These are phyloP conservation scores for Caenorhabditis japonica DNA, from an alignment of 2,888 invertebrate species.

Conservation along the genomic window DNA sequence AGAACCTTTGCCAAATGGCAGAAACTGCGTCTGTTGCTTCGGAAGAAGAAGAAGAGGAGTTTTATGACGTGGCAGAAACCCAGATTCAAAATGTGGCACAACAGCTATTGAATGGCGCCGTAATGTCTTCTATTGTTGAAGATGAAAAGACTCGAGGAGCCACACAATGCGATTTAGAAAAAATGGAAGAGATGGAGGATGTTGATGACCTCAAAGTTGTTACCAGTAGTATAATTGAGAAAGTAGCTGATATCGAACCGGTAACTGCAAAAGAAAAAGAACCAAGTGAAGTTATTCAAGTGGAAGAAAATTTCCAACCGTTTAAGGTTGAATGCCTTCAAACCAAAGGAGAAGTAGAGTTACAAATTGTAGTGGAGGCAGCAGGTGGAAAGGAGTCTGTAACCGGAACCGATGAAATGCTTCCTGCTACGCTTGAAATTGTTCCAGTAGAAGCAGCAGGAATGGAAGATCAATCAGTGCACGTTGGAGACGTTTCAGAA, in stretches of 20 bases:
- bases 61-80: conserved; percentile 9
- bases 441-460: no score
- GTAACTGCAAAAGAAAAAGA: neutral
- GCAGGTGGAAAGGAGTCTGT: no score
- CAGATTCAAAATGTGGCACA: conserved; percentile 24
- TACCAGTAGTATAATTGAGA: no score
- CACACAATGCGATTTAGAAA: no score
- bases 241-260: no score
- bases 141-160: no score
- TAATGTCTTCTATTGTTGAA: neutral
- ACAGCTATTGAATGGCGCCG: conserved; percentile 10
- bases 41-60: conserved; percentile 11
- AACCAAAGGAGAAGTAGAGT: conserved; percentile 10
- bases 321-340: conserved; percentile 6
- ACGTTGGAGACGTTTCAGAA: no score
- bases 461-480: no score
- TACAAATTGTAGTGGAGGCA: no score
- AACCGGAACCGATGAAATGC: no score
- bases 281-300: neutral
- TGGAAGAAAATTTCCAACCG: neutral
- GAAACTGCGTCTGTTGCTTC: neutral
- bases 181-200: conserved; percentile 7
- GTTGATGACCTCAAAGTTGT: conserved; percentile 8
- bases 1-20: conserved; percentile 6
- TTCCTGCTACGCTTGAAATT: no score